Evolutionary conservation across 35 echinoderm and acorn worm genomes (phyloP), one percentile per base, ranked within the genome.

Genomic region (Strongylocentrotus purpuratus): DNA sequence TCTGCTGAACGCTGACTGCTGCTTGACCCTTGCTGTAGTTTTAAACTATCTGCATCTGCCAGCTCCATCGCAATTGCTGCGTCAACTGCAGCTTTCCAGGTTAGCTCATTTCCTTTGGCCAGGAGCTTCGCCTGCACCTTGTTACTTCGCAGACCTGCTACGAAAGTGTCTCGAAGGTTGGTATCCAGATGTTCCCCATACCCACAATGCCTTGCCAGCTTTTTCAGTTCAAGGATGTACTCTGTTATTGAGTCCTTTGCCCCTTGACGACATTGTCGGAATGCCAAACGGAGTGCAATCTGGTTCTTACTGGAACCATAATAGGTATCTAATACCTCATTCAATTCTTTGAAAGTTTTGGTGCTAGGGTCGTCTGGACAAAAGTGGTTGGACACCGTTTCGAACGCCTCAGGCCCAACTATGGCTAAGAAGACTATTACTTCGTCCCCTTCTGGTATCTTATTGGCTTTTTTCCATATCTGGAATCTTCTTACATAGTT

Each of bases 211-310:
- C 45, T 85, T 11, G 94, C 86, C 22, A 95, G 48, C 71, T 95
- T 95, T 86, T 95, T 95, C 31, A 95, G 50, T 45, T 90, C 46
- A 25, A 95, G 70, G 8, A 95, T 95, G 32, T 95, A 95, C 33
- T 95, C 35, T 47, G 48, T 78, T 20, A 61, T 61, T 7, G 25
- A 25, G 25, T 94, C 61, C 58, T 94, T 94, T 61, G 48, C 25
- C 25, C 25, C 93, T 46, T 94, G 93, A 59, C 61, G 46, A 59
- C 93, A 41, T 13, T 78, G 93, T 59, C 61, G 93, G 15, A 94
- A 32, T 10, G 93, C 1, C 48, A 58, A 61, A 9, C 93, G 4
- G 33, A 91, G 89, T 91, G 89, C 89, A 33, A 91, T 91, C 33
- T 91, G 28, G 33, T 91, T 91, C 22, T 91, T 91, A 35, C 89